phyloP scores from a whole-genome alignment of 2,113 vertebrate species.

The Arvicanthis niloticus region DNA sequence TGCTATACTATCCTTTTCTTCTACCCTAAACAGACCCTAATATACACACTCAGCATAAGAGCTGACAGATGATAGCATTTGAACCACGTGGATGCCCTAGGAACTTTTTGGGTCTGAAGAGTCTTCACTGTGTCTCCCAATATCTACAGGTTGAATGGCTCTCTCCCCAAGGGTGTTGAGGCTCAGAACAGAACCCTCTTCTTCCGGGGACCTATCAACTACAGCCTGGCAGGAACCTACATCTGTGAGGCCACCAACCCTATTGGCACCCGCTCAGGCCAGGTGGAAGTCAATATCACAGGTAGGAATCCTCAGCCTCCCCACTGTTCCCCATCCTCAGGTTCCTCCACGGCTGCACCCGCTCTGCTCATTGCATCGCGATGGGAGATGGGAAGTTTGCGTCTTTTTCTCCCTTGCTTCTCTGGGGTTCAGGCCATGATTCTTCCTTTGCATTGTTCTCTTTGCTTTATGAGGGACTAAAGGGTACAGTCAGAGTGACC shows the following conservation, averaged over 20 bases:
- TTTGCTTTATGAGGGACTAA: neutral
- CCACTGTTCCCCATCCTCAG: neutral
- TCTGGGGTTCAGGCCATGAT: neutral
- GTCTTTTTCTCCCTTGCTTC: neutral
- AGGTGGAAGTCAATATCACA: slow-evolving; percentile 98
- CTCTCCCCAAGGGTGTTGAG: slow-evolving; percentile 94
- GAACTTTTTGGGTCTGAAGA: neutral
- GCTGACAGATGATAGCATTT: neutral
- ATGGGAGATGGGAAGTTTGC: neutral
- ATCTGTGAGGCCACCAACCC: slow-evolving; percentile 96
- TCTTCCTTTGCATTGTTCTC: slow-evolving; percentile 8
- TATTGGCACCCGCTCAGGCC: slow-evolving; percentile 95
- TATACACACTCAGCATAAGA: neutral
- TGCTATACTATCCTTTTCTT: neutral
- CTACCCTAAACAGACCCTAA: neutral
- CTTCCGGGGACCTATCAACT: slow-evolving; percentile 95
- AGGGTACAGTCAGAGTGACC: neutral
- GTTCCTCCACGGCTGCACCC: neutral
- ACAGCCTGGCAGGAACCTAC: slow-evolving; percentile 94
- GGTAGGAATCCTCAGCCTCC: slow-evolving; percentile 88
- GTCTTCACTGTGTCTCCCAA: neutral
- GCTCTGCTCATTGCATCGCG: neutral
- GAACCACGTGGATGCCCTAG: neutral
- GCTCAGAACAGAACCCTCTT: slow-evolving; percentile 96
- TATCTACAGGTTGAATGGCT: slow-evolving; percentile 93